phyloP scores from a whole-genome alignment of 2,797 vertebrate genomes.

The Galagoides demidoff region DNA sequence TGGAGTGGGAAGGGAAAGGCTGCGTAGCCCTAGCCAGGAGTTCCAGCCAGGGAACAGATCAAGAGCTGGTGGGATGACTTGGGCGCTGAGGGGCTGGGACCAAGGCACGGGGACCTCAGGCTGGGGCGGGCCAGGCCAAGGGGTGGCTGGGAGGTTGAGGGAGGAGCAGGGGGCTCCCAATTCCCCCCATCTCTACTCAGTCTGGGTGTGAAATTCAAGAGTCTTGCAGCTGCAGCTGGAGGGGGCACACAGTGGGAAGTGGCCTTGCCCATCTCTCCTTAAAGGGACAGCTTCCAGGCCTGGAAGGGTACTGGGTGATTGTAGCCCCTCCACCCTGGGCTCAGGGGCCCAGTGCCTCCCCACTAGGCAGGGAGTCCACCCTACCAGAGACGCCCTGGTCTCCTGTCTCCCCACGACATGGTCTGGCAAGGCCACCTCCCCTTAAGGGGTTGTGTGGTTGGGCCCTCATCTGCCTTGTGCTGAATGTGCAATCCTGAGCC shows the following conservation, averaged over 20 bases:
- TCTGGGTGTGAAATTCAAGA: not conserved
- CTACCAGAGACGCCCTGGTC: not conserved
- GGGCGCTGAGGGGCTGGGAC: constrained; percentile 11
- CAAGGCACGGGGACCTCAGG: constrained; percentile 23
- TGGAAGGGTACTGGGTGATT: not conserved
- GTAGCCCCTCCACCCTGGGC: not conserved
- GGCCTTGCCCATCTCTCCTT: not conserved
- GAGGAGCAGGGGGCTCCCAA: not conserved
- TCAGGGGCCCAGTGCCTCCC: not conserved
- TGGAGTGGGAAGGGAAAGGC: constrained; percentile 77
- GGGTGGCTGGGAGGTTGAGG: constrained; percentile 51
- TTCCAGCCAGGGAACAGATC: constrained; percentile 74
- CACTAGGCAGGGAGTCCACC: not conserved
- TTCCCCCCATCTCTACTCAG: not conserved
- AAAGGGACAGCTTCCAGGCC: not conserved
- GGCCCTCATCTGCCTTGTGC: not conserved
- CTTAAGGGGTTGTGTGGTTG: rapidly evolving
- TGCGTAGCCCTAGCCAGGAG: constrained; percentile 65
- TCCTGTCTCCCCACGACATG: not conserved
- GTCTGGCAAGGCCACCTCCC: not conserved
- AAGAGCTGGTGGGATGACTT: constrained; percentile 53
- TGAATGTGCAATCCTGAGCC: not conserved
- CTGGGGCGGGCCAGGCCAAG: not conserved
- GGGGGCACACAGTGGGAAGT: not conserved
- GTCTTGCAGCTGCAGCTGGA: constrained; percentile 1